Percentiles rank a stretch among this genome's conserved stretches.
Evolutionary conservation across 92 coral and sea anemone genomes (phyloP).

Genomic region (Palythoa grandiflora): DNA sequence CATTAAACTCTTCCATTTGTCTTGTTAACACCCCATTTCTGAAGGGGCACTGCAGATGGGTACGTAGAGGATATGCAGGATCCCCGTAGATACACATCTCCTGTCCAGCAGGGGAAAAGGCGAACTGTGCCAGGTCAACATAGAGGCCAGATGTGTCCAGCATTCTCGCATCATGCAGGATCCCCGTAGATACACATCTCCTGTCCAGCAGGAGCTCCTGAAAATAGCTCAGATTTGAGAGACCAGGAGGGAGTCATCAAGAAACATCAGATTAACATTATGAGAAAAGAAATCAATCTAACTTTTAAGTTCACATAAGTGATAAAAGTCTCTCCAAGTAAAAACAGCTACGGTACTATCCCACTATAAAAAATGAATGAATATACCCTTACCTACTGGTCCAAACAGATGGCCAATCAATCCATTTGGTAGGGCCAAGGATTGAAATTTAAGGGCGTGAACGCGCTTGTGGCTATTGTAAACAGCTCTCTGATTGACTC

Average conservation of each 20-base stretch:
- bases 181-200: no score
- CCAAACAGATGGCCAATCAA: neutral
- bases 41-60: slow-evolving; percentile 7
- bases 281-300: neutral
- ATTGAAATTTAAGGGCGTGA: neutral
- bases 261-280: neutral
- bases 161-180: slow-evolving; percentile 66
- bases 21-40: neutral
- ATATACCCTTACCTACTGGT: neutral
- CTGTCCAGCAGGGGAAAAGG: slow-evolving; percentile 2
- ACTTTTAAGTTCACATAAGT: neutral
- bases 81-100: slow-evolving; percentile 51
- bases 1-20: neutral
- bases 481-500: neutral
- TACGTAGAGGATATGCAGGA: slow-evolving; percentile 52
- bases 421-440: neutral
- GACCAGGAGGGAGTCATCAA: neutral
- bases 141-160: slow-evolving; percentile 50
- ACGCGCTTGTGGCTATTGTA: no score
- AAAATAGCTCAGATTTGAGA: neutral
- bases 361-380: neutral
- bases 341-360: neutral
- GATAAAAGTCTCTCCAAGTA: neutral
- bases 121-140: slow-evolving; percentile 41
- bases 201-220: no score